Conservation (phyloP, 2,113 vertebrate species). For the Cromileptes altivelis region DNA sequence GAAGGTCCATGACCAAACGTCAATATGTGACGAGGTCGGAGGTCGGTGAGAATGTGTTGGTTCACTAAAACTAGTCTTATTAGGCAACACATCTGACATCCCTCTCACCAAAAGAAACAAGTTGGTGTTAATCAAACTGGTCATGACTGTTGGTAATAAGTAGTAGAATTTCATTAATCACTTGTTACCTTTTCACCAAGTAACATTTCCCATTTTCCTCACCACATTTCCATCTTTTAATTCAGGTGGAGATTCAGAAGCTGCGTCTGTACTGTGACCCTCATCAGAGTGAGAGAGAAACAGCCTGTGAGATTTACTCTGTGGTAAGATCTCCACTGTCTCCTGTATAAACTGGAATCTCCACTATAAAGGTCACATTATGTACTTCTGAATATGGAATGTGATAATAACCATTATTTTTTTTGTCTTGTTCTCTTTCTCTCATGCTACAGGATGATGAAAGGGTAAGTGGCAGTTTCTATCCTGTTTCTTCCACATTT, state of each 20-base stretch:
- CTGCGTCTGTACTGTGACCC: conserved; percentile 88
- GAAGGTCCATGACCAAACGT: too few species aligned
- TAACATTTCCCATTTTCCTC: not conserved
- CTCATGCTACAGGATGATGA: conserved; percentile 82
- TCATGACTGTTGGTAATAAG: too few species aligned
- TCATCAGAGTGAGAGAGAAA: conserved; percentile 87
- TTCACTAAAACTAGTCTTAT: too few species aligned
- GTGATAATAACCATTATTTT: not conserved
- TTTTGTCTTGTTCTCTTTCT: conserved; percentile 26
- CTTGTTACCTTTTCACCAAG: too few species aligned
- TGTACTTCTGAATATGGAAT: not conserved
- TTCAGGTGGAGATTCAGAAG: conserved; percentile 86
- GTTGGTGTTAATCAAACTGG: too few species aligned
- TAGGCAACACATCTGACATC: too few species aligned
- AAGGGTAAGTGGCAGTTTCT: conserved; percentile 80
- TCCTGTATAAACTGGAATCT: not conserved
- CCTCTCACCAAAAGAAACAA: too few species aligned
- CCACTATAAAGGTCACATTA: not conserved
- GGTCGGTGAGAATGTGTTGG: too few species aligned
- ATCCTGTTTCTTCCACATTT: not conserved
- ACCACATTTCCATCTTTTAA: not conserved
- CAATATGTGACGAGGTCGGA: too few species aligned
- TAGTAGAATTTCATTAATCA: too few species aligned
- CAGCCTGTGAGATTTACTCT: conserved; percentile 88
- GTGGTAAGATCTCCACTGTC: conserved; percentile 77